Conservation (phyloP, 1,140 invertebrate genomes). For the Hetaerina americana region DNA sequence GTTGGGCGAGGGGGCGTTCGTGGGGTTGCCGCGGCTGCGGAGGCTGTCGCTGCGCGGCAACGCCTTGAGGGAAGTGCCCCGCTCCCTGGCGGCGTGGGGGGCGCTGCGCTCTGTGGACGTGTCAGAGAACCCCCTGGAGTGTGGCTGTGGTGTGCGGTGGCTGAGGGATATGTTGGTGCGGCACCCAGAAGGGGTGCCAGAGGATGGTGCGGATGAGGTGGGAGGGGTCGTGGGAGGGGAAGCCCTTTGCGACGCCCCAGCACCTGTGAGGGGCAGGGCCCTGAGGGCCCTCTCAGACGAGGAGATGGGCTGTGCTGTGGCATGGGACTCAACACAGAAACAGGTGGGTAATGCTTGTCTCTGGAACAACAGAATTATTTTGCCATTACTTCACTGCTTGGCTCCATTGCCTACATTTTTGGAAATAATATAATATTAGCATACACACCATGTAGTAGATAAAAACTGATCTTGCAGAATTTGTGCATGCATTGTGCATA, state of each 20-base stretch:
- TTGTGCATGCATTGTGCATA: too few relatives aligned
- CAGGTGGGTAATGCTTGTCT: too few relatives aligned
- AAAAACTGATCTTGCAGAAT: too few relatives aligned
- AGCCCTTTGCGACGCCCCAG: slow-evolving; percentile 58
- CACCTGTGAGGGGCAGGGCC: slow-evolving; percentile 50
- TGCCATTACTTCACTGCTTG: too few relatives aligned
- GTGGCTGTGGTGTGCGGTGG: slow-evolving; percentile 68
- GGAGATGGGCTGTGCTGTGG: slow-evolving; percentile 62
- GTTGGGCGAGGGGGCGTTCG: slow-evolving; percentile 59
- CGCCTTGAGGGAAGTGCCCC: slow-evolving; percentile 53
- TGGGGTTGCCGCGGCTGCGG: slow-evolving; percentile 60
- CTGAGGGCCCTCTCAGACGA: slow-evolving; percentile 53
- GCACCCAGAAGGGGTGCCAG: slow-evolving; percentile 26
- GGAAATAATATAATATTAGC: too few relatives aligned
- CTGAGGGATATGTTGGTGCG: slow-evolving; percentile 58
- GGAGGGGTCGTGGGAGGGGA: slow-evolving; percentile 37
- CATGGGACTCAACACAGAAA: slow-evolving; percentile 46
- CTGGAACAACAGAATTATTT: too few relatives aligned
- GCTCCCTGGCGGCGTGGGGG: slow-evolving; percentile 61
- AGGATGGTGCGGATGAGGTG: slow-evolving; percentile 23
- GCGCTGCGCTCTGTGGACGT: slow-evolving; percentile 62
- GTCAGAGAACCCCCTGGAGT: slow-evolving; percentile 70
- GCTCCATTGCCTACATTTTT: too few relatives aligned
- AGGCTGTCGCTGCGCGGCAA: slow-evolving; percentile 66
- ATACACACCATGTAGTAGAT: too few relatives aligned